Evolutionary conservation across 2,888 invertebrate species (phyloP).

Genomic region (Leptodirus hochenwartii): DNA sequence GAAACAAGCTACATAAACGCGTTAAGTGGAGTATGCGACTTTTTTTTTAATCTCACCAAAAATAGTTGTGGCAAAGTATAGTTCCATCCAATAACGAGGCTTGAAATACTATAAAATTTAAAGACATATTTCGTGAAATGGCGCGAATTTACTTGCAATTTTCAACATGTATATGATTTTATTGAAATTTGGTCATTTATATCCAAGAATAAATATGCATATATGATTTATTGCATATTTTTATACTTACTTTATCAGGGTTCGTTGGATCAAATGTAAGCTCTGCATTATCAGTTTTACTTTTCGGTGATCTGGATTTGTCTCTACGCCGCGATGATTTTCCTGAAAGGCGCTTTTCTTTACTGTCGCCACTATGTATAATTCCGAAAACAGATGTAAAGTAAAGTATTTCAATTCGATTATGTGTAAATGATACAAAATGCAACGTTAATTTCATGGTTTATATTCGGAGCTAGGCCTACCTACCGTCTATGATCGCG

Average conservation of each 20-base stretch:
- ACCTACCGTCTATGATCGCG: constrained; percentile 18
- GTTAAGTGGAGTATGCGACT: background rate
- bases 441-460: too few species aligned
- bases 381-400: constrained; percentile 5
- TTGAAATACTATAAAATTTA: too few species aligned
- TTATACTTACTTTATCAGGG: constrained; percentile 44
- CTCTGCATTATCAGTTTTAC: constrained; percentile 23
- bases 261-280: constrained; percentile 54
- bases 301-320: constrained; percentile 21
- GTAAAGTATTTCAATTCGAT: background rate
- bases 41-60: too few species aligned
- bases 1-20: background rate
- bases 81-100: too few species aligned
- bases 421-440: constrained; percentile 5
- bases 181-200: too few species aligned
- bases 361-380: constrained; percentile 38
- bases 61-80: too few species aligned
- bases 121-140: too few species aligned
- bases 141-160: too few species aligned
- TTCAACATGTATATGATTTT: too few species aligned
- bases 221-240: background rate
- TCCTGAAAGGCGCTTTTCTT: constrained; percentile 39
- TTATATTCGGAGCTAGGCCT: too few species aligned
- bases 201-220: too few species aligned
- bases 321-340: constrained; percentile 32